Evolutionary conservation across 64 coral and sea anemone genomes (phyloP).

Genomic region (Hydrozoanthus tunicans): DNA sequence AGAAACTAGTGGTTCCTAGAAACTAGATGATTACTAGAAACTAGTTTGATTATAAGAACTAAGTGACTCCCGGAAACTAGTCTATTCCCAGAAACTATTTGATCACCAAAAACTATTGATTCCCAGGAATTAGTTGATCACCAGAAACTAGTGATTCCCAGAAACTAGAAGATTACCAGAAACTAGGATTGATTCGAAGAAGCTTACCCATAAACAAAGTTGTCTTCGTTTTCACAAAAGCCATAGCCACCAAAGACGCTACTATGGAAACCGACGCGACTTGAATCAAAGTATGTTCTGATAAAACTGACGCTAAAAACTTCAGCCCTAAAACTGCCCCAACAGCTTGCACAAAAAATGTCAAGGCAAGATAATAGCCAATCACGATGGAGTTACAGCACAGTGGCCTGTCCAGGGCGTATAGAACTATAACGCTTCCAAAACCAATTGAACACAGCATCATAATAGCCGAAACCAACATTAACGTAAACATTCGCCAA

Average conservation of each 20-base stretch:
- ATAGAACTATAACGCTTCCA: constrained; percentile 91
- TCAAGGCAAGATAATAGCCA: constrained; percentile 90
- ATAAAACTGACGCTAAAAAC: constrained; percentile 70
- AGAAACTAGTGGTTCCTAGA: no score
- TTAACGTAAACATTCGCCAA: constrained; percentile 72
- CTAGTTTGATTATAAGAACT: no score
- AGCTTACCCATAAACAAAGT: constrained; percentile 75
- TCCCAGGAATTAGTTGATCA: no score
- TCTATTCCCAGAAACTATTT: no score
- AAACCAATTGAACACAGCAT: constrained; percentile 92
- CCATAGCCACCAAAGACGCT: constrained; percentile 80
- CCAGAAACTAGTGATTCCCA: no score
- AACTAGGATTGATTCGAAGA: not conserved
- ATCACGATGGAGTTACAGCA: constrained; percentile 93
- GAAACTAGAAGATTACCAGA: no score
- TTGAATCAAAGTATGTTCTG: constrained; percentile 71
- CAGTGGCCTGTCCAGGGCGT: constrained; percentile 85
- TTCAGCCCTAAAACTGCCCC: constrained; percentile 86
- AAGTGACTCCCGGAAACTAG: no score
- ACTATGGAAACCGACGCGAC: constrained; percentile 77
- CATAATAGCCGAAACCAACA: constrained; percentile 89
- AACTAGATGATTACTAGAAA: no score
- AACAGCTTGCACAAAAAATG: constrained; percentile 90
- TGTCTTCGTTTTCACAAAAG: constrained; percentile 82
- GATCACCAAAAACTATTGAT: no score